Evolutionary conservation across 2,888 invertebrate genomes (phyloP).

Genomic region (Phymatocera aterrima): DNA sequence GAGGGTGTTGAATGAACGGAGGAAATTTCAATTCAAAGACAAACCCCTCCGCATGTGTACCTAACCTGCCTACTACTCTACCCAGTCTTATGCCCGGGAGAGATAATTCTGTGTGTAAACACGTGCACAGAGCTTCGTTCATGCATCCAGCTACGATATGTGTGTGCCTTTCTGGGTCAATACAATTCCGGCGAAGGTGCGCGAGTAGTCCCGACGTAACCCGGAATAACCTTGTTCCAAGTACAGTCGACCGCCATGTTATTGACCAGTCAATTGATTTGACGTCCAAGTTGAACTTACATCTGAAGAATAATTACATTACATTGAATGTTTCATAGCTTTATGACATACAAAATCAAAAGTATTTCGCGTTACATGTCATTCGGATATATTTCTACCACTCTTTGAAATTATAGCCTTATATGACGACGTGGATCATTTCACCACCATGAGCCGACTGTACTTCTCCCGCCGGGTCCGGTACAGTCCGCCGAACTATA

Average conservation of each 20-base stretch:
- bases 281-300: neutral
- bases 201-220: slow-evolving; percentile 53
- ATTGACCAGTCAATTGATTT: slow-evolving; percentile 51
- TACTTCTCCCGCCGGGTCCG: slow-evolving; percentile 50
- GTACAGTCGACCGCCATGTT: slow-evolving; percentile 57
- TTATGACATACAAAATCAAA: neutral
- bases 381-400: neutral
- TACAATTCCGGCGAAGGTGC: slow-evolving; percentile 60
- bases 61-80: too few relatives aligned
- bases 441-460: slow-evolving; percentile 35
- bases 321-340: neutral
- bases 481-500: slow-evolving; percentile 60
- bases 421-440: neutral
- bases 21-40: too few relatives aligned
- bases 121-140: too few relatives aligned
- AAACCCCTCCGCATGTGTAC: too few relatives aligned
- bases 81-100: too few relatives aligned
- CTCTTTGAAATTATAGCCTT: neutral
- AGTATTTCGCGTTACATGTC: neutral
- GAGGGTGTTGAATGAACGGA: too few relatives aligned
- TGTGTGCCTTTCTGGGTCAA: slow-evolving; percentile 61
- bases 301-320: slow-evolving; percentile 16
- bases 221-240: slow-evolving; percentile 51
- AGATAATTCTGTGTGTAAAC: too few relatives aligned
- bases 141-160: too few relatives aligned